Percentiles rank a stretch among this genome's conserved stretches.
phyloP scores from a whole-genome alignment of 2,113 vertebrate species.

The Apaloderma vittatum region DNA sequence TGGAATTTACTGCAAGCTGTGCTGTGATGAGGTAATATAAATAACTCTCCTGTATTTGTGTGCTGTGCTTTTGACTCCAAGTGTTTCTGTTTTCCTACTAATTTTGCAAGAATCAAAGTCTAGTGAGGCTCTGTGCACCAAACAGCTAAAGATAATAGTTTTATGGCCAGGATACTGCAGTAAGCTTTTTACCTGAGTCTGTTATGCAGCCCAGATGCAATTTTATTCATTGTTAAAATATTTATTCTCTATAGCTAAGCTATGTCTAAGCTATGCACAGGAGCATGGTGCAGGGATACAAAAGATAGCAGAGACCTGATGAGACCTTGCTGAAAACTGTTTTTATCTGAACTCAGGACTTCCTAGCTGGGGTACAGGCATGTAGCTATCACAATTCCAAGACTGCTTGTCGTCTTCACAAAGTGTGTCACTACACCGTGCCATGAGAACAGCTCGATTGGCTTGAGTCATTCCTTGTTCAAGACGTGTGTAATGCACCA shows the following conservation, averaged over 20 bases:
- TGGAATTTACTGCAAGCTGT: conserved; percentile 28
- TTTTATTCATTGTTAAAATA: not conserved
- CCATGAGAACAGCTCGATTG: not conserved
- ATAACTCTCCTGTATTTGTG: conserved; percentile 53
- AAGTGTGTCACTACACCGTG: not conserved
- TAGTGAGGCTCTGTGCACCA: not conserved
- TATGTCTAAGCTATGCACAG: not conserved
- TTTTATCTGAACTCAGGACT: not conserved
- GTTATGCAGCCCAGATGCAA: not conserved
- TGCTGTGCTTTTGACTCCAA: conserved; percentile 54
- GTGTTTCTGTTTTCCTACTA: conserved; percentile 56
- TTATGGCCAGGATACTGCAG: not conserved
- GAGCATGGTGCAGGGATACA: conserved; percentile 3
- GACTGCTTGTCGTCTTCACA: not conserved
- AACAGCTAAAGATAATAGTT: not conserved
- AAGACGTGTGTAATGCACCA: not conserved
- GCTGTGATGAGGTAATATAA: conserved; percentile 55
- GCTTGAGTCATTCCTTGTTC: not conserved
- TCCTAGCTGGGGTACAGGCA: not conserved
- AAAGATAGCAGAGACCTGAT: not conserved
- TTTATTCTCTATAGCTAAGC: not conserved
- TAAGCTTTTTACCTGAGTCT: not conserved
- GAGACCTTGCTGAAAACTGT: not conserved
- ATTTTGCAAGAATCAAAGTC: conserved; percentile 36
- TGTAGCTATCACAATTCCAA: not conserved